Conservation (phyloP, 2,113 vertebrate species). For the Bubo scandiacus region DNA sequence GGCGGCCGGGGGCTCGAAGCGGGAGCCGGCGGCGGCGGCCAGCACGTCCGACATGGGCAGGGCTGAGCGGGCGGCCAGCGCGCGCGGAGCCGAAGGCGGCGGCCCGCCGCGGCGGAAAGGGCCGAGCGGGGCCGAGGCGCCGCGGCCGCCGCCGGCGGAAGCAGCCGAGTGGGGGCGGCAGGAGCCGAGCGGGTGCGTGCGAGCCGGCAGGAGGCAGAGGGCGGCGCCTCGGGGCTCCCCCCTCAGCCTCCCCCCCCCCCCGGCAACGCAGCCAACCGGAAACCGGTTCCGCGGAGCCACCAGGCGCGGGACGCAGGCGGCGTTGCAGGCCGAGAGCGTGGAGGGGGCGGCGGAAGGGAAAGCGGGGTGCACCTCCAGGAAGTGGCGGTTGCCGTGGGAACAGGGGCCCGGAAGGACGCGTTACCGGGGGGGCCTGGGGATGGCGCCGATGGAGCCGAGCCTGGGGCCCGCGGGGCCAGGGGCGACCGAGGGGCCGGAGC, state of each 20-base stretch:
- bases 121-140: not conserved
- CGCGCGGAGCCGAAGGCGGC: not conserved
- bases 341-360: not conserved
- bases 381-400: conserved; percentile 25
- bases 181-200: not conserved
- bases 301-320: not conserved
- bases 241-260: not conserved
- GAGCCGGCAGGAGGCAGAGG: not conserved
- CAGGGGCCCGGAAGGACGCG: not conserved
- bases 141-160: not conserved
- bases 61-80: not conserved
- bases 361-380: not conserved
- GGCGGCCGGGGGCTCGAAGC: not conserved
- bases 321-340: rapidly evolving
- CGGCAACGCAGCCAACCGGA: not conserved
- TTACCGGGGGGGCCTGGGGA: not conserved
- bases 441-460: not conserved
- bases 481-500: not conserved
- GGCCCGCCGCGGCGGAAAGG: not conserved
- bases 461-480: not conserved
- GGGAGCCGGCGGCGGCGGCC: not conserved
- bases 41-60: conserved; percentile 62
- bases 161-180: not conserved
- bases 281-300: not conserved
- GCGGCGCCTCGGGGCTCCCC: not conserved